Evolutionary conservation across 2,797 vertebrate genomes (phyloP).

Genomic region (Meriones psammophilus): DNA sequence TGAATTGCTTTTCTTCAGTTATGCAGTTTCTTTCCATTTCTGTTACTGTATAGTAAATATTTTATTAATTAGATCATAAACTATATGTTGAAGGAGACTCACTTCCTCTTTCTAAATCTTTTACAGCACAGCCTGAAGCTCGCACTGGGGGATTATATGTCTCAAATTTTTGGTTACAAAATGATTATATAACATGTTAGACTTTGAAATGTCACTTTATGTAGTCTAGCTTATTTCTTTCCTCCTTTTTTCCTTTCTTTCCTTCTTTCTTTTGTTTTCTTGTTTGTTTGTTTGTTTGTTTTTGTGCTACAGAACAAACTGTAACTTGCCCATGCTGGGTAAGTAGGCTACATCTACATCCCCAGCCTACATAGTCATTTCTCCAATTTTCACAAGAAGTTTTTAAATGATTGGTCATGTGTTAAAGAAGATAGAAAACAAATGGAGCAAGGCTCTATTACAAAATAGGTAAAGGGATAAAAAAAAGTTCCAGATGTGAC

Average conservation of each 20-base stretch:
- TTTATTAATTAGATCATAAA: neutral
- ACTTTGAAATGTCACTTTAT: conserved; percentile 17
- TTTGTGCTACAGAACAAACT: neutral
- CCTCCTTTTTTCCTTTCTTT: too few relatives aligned
- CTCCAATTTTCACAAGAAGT: neutral
- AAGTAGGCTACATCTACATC: neutral
- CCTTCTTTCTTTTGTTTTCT: too few relatives aligned
- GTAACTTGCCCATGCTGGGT: too few relatives aligned
- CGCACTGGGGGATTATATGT: neutral
- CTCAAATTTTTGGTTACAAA: neutral
- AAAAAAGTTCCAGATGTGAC: neutral
- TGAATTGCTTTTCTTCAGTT: neutral
- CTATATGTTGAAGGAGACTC: neutral
- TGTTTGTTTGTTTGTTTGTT: too few relatives aligned
- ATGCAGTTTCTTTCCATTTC: neutral
- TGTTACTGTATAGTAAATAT: neutral
- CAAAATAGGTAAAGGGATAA: neutral
- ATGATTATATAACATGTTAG: neutral
- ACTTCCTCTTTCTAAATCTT: neutral
- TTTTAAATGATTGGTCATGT: neutral
- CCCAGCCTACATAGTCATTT: neutral
- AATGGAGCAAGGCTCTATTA: neutral
- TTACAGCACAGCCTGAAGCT: neutral
- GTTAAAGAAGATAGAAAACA: neutral
- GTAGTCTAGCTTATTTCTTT: neutral